A percentile compares a stretch with the other conserved stretches of the same genome.
phyloP scores from a whole-genome alignment of 2,888 invertebrate species.

The Carabus problematicus region DNA sequence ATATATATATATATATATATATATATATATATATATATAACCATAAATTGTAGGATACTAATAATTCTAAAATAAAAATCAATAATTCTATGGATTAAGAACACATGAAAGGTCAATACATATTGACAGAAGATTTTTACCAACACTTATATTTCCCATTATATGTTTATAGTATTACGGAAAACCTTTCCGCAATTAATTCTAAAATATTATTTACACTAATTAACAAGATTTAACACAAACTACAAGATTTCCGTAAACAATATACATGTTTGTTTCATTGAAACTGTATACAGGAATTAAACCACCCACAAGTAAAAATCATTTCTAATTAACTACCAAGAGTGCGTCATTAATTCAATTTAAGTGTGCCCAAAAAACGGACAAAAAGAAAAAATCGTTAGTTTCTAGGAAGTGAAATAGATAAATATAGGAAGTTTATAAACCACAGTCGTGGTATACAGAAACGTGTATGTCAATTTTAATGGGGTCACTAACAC shows the following conservation, averaged over 20 bases:
- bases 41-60: no score
- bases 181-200: no score
- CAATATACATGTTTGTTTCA: background rate
- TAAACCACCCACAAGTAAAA: constrained; percentile 2
- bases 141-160: no score
- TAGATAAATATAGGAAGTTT: constrained; percentile 35
- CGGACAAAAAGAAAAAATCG: constrained; percentile 5
- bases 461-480: constrained; percentile 4
- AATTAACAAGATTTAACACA: no score
- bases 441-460: constrained; percentile 24
- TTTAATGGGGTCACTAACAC: constrained; percentile 32
- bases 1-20: no score
- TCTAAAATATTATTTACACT: no score
- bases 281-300: background rate
- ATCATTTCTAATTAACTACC: constrained; percentile 5
- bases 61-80: no score
- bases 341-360: constrained; percentile 29
- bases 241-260: background rate
- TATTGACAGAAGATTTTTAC: no score
- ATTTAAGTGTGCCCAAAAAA: constrained; percentile 17
- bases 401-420: constrained; percentile 3
- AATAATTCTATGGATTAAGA: no score
- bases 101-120: no score
- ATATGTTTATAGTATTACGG: no score
- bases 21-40: no score